phyloP scores from a whole-genome alignment of 2,797 vertebrate genomes.

The Lepilemur ruficaudatus region DNA sequence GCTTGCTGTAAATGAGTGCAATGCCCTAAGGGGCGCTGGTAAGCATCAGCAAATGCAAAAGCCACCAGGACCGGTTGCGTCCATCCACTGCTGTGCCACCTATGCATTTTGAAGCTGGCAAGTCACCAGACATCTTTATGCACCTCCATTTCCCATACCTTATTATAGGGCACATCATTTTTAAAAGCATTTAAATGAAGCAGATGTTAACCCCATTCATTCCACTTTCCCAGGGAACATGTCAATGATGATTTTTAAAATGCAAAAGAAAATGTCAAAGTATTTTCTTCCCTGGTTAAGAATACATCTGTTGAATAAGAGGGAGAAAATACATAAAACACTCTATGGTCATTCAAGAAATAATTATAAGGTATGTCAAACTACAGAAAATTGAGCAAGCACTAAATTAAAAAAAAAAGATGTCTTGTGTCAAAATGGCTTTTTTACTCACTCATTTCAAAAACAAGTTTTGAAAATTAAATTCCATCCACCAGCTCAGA shows the following conservation, averaged over 20 bases:
- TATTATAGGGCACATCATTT: constrained; percentile 63
- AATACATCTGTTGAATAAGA: constrained; percentile 59
- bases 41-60: not conserved
- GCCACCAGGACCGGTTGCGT: not conserved
- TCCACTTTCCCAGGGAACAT: constrained; percentile 59
- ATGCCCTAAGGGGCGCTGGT: not conserved
- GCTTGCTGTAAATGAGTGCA: constrained; percentile 31
- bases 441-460: constrained; percentile 70
- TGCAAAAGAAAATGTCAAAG: constrained; percentile 75
- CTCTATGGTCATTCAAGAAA: constrained; percentile 72
- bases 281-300: constrained; percentile 72
- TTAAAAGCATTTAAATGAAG: constrained; percentile 74
- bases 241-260: constrained; percentile 71
- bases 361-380: constrained; percentile 74
- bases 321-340: constrained; percentile 65
- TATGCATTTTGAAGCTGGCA: constrained; percentile 43
- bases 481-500: constrained; percentile 64
- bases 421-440: constrained; percentile 67
- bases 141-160: constrained; percentile 51
- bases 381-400: constrained; percentile 68
- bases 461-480: constrained; percentile 69
- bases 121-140: constrained; percentile 61
- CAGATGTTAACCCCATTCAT: constrained; percentile 62
- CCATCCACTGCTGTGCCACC: constrained; percentile 43
- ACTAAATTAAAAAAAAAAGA: constrained; percentile 61